Base-by-base conservation (phyloP, 2,113 vertebrate genomes). In the Theristicus caerulescens region DNA sequence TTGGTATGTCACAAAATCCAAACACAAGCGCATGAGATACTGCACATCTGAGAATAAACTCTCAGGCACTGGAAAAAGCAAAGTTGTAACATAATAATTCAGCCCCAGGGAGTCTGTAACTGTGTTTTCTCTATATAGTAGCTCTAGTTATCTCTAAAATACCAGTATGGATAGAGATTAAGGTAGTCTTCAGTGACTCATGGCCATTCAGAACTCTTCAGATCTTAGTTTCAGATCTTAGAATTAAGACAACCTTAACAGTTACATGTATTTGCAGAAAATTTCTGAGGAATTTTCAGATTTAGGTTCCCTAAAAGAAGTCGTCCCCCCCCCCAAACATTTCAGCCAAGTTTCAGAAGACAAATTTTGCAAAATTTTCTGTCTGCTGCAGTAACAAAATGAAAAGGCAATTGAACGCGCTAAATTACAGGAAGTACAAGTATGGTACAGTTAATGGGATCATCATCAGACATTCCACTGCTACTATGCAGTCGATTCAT, bases 241-340 rank as follows among this genome's bases (percentile, higher is more conserved):
- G 24, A 76, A 69, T 83, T 57, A 42, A 70, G n/a, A 26, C 12
- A 78, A 57, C 5, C 12, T 57, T 51, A 71, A 36, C 4, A 6
- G 2, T 40, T 73, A 29, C 7, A 8, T 0, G 0, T 49, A 26
- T 16, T 84, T 87, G n/a, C 12, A 66, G 26, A 83, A 86, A 52
- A 5, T 52, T 76, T 77, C 64, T 82, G 29, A 77, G 27, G 40
- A 82, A 34, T 61, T 84, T 92, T 88, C 20, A 72, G 5, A 1
- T 46, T 8, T 13, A 24, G 1, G 8, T 57, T 76, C 9, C 5
- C 5, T 19, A 32, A 32, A 72, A 77, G 11, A 21, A 2, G 8
- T 29, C n/a, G n/a, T n/a, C n/a, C 38, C 2, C 4, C 0, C 0
- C 1, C 2, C 26, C 55, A 79, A 51, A 10, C 2, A n/a, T 12